Evolutionary conservation across 2,888 invertebrate genomes (phyloP), one percentile per base, ranked within the genome.

Genomic region (Clanis bilineata): DNA sequence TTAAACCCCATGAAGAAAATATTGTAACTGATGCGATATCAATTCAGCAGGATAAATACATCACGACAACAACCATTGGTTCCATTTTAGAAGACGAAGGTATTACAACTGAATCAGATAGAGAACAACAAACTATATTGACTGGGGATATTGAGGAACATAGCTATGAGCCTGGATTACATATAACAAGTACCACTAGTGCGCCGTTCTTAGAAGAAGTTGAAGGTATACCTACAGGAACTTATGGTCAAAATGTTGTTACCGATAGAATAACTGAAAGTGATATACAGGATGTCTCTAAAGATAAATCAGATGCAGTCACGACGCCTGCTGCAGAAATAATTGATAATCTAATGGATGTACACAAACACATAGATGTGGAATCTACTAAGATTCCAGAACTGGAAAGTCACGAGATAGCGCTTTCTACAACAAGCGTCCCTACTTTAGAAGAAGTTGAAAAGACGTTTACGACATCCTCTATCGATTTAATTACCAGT

Each of bases 141-240:
- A 9, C 18, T 56, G 51, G 32, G n/a, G 3, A 28, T 18, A 15
- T 41, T 47, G 44, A 58, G 36, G 43, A 60, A 51, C 45, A 47
- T 39, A 57, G 23, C n/a, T 23, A 44, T 45, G 51, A 43, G 7
- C 7, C 38, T 56, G 28, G 22, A 25, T 25, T 56, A 18, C 45
- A 56, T 25, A 25, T 12, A 15, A 57, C 68, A 55, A 70, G 66
- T 55, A 71, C 71, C 18, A 43, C 59, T 2, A 56, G 59, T 18
- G 56, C 59, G 18, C 69, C 69, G 22, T 64, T 68, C 61, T 47
- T 72, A 47, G 71, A 72, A 64, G 72, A 72, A 65, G 68, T 72
- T 55, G 72, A 72, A 63, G 64, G 68, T 64, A 69, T 68, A 44
- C 66, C 68, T 10, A 64, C 68, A 25, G 60, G 44, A 10, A 38